Conservation (phyloP, 2,113 vertebrate species). For the Equus przewalskii region DNA sequence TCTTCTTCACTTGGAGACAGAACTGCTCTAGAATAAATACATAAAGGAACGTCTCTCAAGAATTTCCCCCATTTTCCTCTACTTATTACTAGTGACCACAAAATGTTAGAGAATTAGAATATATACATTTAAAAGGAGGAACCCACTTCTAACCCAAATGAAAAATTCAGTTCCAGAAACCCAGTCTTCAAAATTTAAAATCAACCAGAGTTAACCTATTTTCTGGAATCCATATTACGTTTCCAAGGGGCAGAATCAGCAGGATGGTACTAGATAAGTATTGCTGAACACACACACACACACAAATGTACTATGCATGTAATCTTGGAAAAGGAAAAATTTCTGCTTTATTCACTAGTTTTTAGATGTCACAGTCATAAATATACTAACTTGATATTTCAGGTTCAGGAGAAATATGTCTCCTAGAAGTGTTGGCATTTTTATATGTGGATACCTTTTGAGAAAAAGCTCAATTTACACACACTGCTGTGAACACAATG, state of each 20-base stretch:
- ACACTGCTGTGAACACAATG: neutral
- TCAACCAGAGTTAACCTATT: neutral
- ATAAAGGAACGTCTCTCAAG: neutral
- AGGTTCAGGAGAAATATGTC: constrained; percentile 20
- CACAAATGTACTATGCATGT: neutral
- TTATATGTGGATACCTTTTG: neutral
- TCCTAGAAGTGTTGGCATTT: neutral
- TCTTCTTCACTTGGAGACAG: neutral
- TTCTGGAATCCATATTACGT: neutral
- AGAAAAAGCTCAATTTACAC: neutral
- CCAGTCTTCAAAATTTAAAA: neutral
- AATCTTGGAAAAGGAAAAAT: neutral
- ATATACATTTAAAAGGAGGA: neutral
- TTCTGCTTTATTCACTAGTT: neutral
- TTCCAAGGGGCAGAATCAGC: neutral
- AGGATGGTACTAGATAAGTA: neutral
- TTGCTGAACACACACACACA: neutral
- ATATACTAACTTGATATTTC: neutral
- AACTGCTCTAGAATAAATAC: neutral
- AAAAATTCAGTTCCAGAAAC: neutral
- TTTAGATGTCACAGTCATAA: constrained; percentile 4
- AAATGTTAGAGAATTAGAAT: neutral
- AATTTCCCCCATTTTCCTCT: neutral
- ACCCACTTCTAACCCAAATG: neutral
- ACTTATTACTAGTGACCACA: neutral